Evolutionary conservation across 2,797 vertebrate species (phyloP).

Genomic region (Sebastes hubbsi): DNA sequence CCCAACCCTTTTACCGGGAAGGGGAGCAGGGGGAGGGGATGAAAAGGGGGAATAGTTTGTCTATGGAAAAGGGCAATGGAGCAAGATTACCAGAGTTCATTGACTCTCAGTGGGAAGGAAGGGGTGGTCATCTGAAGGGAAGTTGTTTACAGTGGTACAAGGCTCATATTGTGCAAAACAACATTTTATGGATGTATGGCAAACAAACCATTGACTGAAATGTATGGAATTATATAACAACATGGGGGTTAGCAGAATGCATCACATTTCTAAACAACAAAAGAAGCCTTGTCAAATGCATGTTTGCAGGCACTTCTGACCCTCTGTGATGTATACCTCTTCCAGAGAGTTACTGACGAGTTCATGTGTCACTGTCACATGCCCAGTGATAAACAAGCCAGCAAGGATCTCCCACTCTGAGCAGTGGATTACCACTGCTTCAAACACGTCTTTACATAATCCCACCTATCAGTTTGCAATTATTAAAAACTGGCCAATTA

Average conservation of each 20-base stretch:
- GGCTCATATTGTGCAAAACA: conserved; percentile 32
- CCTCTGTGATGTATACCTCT: background rate
- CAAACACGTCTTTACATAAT: background rate
- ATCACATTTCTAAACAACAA: background rate
- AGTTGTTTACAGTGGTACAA: conserved; percentile 33
- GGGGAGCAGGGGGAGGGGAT: background rate
- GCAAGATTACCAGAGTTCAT: conserved; percentile 44
- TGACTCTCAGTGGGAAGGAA: conserved; percentile 9
- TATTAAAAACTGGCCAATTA: background rate
- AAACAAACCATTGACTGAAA: background rate
- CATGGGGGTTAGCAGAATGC: background rate
- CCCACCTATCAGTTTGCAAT: background rate
- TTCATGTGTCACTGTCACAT: conserved; percentile 15
- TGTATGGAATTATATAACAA: background rate
- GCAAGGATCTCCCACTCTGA: background rate
- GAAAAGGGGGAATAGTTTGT: conserved; percentile 46
- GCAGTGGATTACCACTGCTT: background rate
- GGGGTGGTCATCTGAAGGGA: background rate
- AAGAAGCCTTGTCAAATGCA: background rate
- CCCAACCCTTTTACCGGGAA: conserved; percentile 10
- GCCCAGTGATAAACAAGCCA: background rate
- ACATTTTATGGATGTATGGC: conserved; percentile 1
- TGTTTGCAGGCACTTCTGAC: background rate
- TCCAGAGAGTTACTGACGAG: background rate
- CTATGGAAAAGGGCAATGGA: conserved; percentile 40